Evolutionary conservation across 2,888 invertebrate species (phyloP).

Genomic region (Elgonia sp.): DNA sequence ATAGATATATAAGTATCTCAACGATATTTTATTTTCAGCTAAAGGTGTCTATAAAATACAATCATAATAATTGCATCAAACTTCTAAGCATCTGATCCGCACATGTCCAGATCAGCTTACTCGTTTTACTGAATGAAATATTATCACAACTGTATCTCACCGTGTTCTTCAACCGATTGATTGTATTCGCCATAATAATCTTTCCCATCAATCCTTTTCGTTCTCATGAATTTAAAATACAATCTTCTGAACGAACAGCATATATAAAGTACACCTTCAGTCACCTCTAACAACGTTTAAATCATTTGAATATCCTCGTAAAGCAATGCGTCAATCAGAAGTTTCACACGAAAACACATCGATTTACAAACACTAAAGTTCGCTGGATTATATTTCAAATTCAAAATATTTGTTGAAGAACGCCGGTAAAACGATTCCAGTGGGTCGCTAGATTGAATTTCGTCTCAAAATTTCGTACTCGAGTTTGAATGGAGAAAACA

Average conservation of each 20-base stretch:
- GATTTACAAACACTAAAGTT: conserved; percentile 6
- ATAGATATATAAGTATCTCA: conserved; percentile 69
- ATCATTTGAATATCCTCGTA: conserved; percentile 7
- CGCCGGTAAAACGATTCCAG: conserved; percentile 36
- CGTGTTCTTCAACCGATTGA: conserved; percentile 54
- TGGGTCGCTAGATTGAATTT: conserved; percentile 19
- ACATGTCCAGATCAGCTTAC: conserved; percentile 53
- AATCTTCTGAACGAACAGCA: conserved; percentile 33
- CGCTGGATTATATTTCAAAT: conserved; percentile 27
- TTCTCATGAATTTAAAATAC: conserved; percentile 51
- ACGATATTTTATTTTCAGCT: conserved; percentile 73
- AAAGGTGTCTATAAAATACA: conserved; percentile 71
- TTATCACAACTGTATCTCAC: conserved; percentile 73
- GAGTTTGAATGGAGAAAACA: conserved; percentile 24
- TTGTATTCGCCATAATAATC: conserved; percentile 31
- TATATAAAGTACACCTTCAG: conserved; percentile 5
- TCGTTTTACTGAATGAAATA: conserved; percentile 69
- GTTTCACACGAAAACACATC: background rate
- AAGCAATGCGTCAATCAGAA: background rate
- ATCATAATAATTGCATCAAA: conserved; percentile 74
- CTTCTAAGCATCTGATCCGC: conserved; percentile 62
- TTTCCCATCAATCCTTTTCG: conserved; percentile 9
- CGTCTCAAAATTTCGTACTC: conserved; percentile 31
- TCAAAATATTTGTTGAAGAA: conserved; percentile 42
- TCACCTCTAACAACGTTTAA: conserved; percentile 7